phyloP scores from a whole-genome alignment of 2,888 invertebrate species.

The Ophion ellenae region DNA sequence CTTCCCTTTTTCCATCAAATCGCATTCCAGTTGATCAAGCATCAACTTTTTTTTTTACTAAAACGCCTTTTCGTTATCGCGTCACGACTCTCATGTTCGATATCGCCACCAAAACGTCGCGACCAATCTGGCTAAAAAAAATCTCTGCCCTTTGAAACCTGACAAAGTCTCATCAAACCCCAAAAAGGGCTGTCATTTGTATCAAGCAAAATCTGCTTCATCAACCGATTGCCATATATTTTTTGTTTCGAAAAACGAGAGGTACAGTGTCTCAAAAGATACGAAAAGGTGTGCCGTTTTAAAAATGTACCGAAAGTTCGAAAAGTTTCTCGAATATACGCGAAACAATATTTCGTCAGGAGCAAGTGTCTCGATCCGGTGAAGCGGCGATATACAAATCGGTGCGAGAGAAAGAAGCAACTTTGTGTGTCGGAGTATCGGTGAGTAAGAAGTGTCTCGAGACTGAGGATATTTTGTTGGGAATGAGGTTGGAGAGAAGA shows the following conservation, averaged over 20 bases:
- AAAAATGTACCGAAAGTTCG: no score
- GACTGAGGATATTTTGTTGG: slow-evolving; percentile 13
- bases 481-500: slow-evolving; percentile 29
- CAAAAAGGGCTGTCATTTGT: no score
- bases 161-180: no score
- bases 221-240: no score
- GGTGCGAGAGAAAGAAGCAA: slow-evolving; percentile 28
- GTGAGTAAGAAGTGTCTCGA: slow-evolving; percentile 7
- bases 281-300: no score
- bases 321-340: no score
- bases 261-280: no score
- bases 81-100: slow-evolving; percentile 10
- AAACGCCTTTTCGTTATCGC: neutral
- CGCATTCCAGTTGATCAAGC: slow-evolving; percentile 60
- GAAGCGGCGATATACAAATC: slow-evolving; percentile 14
- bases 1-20: slow-evolving; percentile 34
- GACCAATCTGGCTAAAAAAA: no score
- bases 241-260: no score
- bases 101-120: neutral
- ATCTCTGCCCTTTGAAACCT: no score
- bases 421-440: slow-evolving; percentile 10
- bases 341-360: no score
- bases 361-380: neutral
- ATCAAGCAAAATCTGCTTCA: no score
- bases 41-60: neutral